These are phyloP conservation scores for Xanthia icteritia DNA, from an alignment of 2,888 invertebrate genomes.

Conservation along the genomic window DNA sequence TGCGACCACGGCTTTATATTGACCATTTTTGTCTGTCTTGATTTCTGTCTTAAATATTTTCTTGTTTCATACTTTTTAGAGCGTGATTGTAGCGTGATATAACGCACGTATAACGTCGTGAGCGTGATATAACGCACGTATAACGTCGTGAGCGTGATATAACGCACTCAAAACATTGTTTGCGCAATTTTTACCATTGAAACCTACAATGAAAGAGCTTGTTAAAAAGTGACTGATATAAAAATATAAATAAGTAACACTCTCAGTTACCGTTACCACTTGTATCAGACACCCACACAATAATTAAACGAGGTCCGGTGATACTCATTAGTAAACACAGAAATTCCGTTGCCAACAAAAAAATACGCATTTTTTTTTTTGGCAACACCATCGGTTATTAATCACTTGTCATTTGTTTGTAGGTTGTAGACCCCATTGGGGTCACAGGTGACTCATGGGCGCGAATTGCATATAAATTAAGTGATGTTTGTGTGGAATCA, in stretches of 20 bases:
- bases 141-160: too few species aligned
- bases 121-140: too few species aligned
- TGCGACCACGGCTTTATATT: too few species aligned
- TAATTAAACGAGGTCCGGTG: slow-evolving; percentile 43
- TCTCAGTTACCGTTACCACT: slow-evolving; percentile 40
- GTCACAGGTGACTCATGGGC: slow-evolving; percentile 42
- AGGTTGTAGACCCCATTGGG: slow-evolving; percentile 47
- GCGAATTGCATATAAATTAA: slow-evolving; percentile 43
- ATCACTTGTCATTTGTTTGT: slow-evolving; percentile 51
- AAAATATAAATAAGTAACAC: slow-evolving; percentile 3
- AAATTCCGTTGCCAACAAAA: slow-evolving; percentile 39
- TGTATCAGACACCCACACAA: slow-evolving; percentile 46
- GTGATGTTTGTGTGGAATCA: slow-evolving; percentile 9
- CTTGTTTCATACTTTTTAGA: too few species aligned
- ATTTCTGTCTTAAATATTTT: too few species aligned
- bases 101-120: too few species aligned
- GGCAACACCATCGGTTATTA: slow-evolving; percentile 42
- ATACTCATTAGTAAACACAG: slow-evolving; percentile 47
- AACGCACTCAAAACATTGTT: not conserved
- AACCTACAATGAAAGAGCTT: not conserved
- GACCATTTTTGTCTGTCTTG: too few species aligned
- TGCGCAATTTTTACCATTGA: not conserved
- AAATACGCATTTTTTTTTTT: slow-evolving; percentile 28
- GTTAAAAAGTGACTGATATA: not conserved
- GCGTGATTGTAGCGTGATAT: too few species aligned